Conservation (phyloP, 1,140 invertebrate genomes). For the Eumaeus atala region DNA sequence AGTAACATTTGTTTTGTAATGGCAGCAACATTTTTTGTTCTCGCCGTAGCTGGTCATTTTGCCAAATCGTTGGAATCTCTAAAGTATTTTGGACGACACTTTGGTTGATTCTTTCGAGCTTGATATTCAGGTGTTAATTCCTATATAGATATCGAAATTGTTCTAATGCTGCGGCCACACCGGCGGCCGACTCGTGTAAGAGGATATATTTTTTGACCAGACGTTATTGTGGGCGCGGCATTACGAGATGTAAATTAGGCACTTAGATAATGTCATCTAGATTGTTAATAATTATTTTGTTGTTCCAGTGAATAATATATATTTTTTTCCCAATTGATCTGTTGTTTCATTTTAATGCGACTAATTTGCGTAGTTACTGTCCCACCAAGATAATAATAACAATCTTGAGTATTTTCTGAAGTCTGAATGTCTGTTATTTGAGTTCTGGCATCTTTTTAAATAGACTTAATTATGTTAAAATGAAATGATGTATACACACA, state of each 20-base stretch:
- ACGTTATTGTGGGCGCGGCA: conserved; percentile 7
- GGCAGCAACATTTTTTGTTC: neutral
- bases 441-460: too few relatives aligned
- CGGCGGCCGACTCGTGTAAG: neutral
- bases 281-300: conserved; percentile 47
- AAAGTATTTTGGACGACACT: conserved; percentile 28
- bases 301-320: conserved; percentile 47
- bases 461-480: too few relatives aligned
- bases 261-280: conserved; percentile 37
- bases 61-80: conserved; percentile 21
- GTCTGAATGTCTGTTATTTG: too few relatives aligned
- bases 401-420: too few relatives aligned
- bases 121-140: conserved; percentile 25
- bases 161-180: neutral
- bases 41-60: conserved; percentile 15
- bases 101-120: conserved; percentile 23
- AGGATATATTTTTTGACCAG: conserved; percentile 6
- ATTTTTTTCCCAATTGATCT: conserved; percentile 43
- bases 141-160: conserved; percentile 21
- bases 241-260: conserved; percentile 26
- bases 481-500: too few relatives aligned
- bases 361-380: too few relatives aligned
- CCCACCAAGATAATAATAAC: too few relatives aligned
- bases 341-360: conserved; percentile 26
- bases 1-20: conserved; percentile 8